Base-by-base conservation (phyloP, 30 jellyfish, hydroid and myxozoan species). In the Aurelia sp. region DNA sequence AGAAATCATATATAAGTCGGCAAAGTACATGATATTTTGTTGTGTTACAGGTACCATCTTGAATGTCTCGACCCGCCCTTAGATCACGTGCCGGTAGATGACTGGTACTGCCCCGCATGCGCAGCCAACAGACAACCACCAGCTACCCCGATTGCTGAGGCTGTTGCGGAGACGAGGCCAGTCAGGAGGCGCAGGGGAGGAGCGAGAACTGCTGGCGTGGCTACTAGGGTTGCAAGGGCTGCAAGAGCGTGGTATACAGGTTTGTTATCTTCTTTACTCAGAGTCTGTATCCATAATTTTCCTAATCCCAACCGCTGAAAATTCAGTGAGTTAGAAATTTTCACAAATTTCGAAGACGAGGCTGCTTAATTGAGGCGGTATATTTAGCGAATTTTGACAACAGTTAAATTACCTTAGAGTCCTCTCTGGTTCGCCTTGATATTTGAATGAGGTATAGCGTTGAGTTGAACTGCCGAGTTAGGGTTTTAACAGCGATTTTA, bases 11-110 rank as follows among this genome's bases (percentile, higher is more conserved):
- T 44, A 6, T 0, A 44, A 44, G 3, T 7, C 0, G 55, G 55
- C 15, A 44, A 44, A 44, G 55, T 44, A 44, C 55, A 44, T 44
- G 10, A n/a, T 13, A 60, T 58, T 20, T 11, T 9, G 22, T 33
- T 83, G 10, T 33, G 15, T 72, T 50, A 11, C 74, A 91, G 98
- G 47, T 92, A 92, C 71, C 98, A 92, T 70, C 48, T 87, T 37
- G 97, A 92, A 35, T 92, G 98, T 78, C 86, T 92, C n/a, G 71
- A 30, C 53, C 98, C 98, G n/a, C 83, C 96, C 13, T 73, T 92
- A 76, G 71, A 51, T 15, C 73, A 85, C 52, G 96, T 92, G 15
- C 98, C 98, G 18, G 41, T 74, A 53, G 98, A 88, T 59, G 98
- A 92, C 51, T 92, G 98, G 98, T 82, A 50, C 83, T 92, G 98